phyloP scores from a whole-genome alignment of 2,797 vertebrate genomes.

The Microctenopoma stevenorrisi region DNA sequence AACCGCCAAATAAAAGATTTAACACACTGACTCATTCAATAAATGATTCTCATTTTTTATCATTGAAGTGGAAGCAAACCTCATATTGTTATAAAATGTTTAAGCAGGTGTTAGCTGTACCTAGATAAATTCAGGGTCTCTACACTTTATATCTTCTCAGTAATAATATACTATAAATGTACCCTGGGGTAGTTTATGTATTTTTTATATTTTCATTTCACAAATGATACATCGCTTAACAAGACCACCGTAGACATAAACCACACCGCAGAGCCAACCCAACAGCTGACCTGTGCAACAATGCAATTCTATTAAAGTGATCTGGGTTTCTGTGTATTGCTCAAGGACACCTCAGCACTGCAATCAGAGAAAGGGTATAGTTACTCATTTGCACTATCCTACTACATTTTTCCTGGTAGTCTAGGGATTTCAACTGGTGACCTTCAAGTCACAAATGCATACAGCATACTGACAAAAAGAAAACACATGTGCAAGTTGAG shows the following conservation, averaged over 20 bases:
- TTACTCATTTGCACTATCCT: constrained; percentile 34
- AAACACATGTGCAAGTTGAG: background rate
- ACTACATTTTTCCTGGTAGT: constrained; percentile 6
- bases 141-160: too few species aligned
- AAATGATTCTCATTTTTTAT: constrained; percentile 14
- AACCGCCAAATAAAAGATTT: constrained; percentile 18
- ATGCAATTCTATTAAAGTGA: background rate
- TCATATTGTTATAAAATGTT: background rate
- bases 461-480: constrained; percentile 25
- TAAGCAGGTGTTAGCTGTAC: background rate
- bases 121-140: background rate
- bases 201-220: constrained; percentile 8
- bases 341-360: constrained; percentile 30
- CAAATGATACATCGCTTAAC: background rate
- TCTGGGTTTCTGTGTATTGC: constrained; percentile 3
- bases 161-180: too few species aligned
- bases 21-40: constrained; percentile 22
- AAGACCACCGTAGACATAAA: too few species aligned
- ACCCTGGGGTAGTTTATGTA: too few species aligned
- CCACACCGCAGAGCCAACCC: too few species aligned
- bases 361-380: background rate
- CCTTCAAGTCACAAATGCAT: constrained; percentile 23
- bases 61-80: background rate
- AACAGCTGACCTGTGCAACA: too few species aligned
- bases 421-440: constrained; percentile 41